Evolutionary conservation across 2,113 vertebrate species (phyloP).

Genomic region (Myrmophylax atrothorax): DNA sequence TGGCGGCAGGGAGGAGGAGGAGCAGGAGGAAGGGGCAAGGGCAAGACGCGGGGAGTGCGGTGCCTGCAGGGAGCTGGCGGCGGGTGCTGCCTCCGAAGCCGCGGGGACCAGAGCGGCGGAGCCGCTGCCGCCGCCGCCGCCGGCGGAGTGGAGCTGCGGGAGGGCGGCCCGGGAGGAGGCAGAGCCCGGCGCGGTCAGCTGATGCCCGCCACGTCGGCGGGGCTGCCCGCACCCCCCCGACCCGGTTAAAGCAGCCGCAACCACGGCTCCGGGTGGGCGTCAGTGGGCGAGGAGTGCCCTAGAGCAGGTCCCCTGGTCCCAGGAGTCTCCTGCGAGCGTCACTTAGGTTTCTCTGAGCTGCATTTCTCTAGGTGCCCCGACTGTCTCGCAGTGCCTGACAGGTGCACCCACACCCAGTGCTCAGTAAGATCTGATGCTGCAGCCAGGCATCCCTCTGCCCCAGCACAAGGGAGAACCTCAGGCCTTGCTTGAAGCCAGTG

Average conservation of each 20-base stretch:
- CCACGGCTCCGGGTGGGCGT: neutral
- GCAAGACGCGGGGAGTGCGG: neutral
- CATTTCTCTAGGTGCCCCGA: rapidly evolving
- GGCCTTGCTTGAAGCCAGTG: rapidly evolving
- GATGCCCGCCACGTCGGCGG: conserved; percentile 63
- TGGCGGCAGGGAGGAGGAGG: neutral
- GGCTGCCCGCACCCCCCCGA: conserved; percentile 3
- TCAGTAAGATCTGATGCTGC: neutral
- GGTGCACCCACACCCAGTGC: neutral
- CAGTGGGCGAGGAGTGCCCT: rapidly evolving
- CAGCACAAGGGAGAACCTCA: neutral
- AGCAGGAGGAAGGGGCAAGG: neutral
- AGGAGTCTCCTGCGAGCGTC: neutral
- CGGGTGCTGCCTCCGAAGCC: neutral
- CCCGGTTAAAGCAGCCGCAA: conserved; percentile 53
- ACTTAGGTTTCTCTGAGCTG: neutral
- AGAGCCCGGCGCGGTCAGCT: conserved; percentile 73
- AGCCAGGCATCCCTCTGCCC: neutral
- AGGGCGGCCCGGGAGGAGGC: conserved; percentile 57
- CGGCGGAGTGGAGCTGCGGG: neutral
- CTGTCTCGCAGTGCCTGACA: neutral
- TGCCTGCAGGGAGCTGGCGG: neutral
- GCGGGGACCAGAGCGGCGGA: neutral
- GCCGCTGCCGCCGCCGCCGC: neutral
- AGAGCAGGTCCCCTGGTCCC: too few relatives aligned